A percentile compares a stretch with the other conserved stretches of the same genome.
Evolutionary conservation across 2,797 vertebrate genomes (phyloP).

Genomic region (Scolopax bukidnonensis): DNA sequence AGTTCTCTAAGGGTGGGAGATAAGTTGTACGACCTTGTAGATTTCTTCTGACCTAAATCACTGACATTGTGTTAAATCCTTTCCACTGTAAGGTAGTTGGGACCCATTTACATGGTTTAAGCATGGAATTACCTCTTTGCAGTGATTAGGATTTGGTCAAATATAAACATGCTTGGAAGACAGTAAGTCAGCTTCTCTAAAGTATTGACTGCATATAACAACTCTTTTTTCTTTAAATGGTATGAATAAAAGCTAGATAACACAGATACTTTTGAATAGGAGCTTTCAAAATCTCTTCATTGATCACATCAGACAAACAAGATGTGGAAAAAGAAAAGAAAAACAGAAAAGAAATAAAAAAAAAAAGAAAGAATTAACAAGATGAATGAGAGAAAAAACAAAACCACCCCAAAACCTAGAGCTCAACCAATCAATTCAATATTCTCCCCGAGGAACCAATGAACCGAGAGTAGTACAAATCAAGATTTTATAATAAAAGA

Average conservation of each 20-base stretch:
- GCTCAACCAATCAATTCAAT: conserved; percentile 25
- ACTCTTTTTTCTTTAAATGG: background rate
- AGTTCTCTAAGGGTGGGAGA: background rate
- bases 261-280: background rate
- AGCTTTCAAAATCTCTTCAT: conserved; percentile 6
- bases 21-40: background rate
- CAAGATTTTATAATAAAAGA: conserved; percentile 53
- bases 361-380: background rate
- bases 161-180: background rate
- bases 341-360: background rate
- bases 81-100: background rate
- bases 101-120: background rate
- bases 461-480: conserved; percentile 1
- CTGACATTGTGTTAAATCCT: background rate
- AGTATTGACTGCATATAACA: background rate
- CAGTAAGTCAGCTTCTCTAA: background rate
- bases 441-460: background rate
- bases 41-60: background rate
- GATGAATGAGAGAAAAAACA: background rate
- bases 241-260: background rate
- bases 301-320: conserved; percentile 15
- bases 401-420: background rate
- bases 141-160: background rate
- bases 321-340: fast-evolving
- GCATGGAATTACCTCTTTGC: background rate